Evolutionary conservation across 2,797 vertebrate species (phyloP), one percentile per base, ranked within the genome.

Genomic region (Enteromius paludinosus): DNA sequence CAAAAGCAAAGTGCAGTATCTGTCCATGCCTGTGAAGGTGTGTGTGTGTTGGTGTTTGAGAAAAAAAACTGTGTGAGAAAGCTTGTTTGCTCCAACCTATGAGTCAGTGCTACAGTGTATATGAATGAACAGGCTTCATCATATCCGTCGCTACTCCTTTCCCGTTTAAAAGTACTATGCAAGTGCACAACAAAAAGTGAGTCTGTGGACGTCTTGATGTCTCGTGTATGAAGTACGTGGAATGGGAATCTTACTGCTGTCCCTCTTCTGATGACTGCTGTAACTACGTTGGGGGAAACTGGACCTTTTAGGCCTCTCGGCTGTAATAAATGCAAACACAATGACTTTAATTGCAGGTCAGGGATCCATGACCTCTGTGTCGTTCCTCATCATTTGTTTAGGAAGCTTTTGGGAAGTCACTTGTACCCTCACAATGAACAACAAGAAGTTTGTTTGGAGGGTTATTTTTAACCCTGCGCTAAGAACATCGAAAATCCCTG

Each of bases 161-260:
- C 66, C 69, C 91, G 87, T n/a, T 91, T 93, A 90, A 93, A 93
- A 94, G 93, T 95, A 93, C 95, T 96, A 95, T 96, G 95, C 95
- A 96, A 95, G 93, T 94, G 92, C 93, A 93, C 93, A 94, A 91
- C 90, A 90, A 91, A 77, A 90, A 93, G 89, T 83, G 85, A 93
- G 93, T 92, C 90, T 87, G 92, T 92, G 90, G 88, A 92, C 90
- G 62, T 94, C 92, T 86, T 90, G 93, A 92, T 92, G 88, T 93
- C 91, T 92, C 88, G 88, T 90, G 65, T 83, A 76, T 82, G 80
- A 86, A 85, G 83, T 86, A 75, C 49, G 78, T 83, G 73, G 91
- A 93, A 90, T 91, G 92, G 89, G 85, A 93, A 89, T 94, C 93
- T 93, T 93, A 94, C 93, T 78, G 62, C 78, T 88, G 80, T 85